Percentiles rank a stretch among this genome's conserved stretches.
Evolutionary conservation across 1,140 invertebrate genomes (phyloP).

Genomic region (Macrobrachium rosenbergii): DNA sequence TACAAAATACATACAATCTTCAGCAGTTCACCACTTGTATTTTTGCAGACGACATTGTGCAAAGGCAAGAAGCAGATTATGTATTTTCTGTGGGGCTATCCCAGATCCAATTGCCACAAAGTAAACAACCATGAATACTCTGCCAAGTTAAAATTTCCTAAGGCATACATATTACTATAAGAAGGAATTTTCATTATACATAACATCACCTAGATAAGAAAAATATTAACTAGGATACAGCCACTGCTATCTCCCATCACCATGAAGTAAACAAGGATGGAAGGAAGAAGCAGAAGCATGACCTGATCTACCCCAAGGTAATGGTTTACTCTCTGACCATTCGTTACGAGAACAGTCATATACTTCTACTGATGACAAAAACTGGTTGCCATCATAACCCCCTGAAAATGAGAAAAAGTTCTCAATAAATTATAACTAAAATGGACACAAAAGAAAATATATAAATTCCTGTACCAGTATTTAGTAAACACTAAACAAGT

Average conservation of each 20-base stretch:
- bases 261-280: constrained; percentile 69
- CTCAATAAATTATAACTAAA: constrained; percentile 10
- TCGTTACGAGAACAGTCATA: constrained; percentile 83
- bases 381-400: constrained; percentile 86
- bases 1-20: too few relatives aligned
- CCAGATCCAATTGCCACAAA: too few relatives aligned
- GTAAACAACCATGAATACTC: too few relatives aligned
- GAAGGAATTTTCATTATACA: too few relatives aligned
- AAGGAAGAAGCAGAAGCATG: constrained; percentile 90
- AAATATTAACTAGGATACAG: neutral
- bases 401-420: constrained; percentile 73
- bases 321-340: constrained; percentile 82
- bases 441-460: neutral
- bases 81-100: too few relatives aligned
- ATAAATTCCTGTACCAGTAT: too few relatives aligned
- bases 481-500: neutral
- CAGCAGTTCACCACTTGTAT: too few relatives aligned
- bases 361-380: constrained; percentile 86
- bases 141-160: too few relatives aligned
- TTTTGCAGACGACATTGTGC: too few relatives aligned
- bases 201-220: too few relatives aligned
- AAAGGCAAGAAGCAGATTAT: too few relatives aligned
- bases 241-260: constrained; percentile 57
- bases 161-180: too few relatives aligned
- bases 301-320: constrained; percentile 89